These are phyloP conservation scores for Sebastes steindachneri DNA, from an alignment of 2,797 vertebrate genomes.

Conservation along the genomic window DNA sequence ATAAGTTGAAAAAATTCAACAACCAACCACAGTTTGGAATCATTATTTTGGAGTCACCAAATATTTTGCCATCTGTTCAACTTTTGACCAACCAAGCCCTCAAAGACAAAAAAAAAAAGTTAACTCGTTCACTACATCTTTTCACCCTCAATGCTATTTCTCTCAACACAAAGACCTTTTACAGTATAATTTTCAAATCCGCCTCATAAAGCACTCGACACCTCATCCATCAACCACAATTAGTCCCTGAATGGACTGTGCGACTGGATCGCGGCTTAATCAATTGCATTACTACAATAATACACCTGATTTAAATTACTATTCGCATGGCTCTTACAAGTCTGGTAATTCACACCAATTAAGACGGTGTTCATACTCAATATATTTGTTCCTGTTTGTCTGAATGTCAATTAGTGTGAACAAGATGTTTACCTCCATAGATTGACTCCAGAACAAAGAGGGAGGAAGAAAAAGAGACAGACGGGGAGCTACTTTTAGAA, in stretches of 20 bases:
- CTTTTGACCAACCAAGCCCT: not conserved
- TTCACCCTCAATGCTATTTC: not conserved
- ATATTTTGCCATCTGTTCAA: not conserved
- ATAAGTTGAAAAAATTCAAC: not conserved
- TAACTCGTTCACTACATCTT: not conserved
- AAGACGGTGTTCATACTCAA: constrained; percentile 41
- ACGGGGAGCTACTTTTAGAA: constrained; percentile 3
- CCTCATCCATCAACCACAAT: constrained; percentile 53
- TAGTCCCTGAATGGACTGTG: constrained; percentile 44
- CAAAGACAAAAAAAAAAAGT: not conserved
- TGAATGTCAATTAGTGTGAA: constrained; percentile 65
- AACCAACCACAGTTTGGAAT: not conserved
- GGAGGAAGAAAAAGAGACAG: not conserved
- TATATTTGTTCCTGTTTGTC: constrained; percentile 60
- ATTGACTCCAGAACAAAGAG: constrained; percentile 23
- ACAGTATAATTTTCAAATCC: constrained; percentile 22
- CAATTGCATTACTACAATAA: constrained; percentile 61
- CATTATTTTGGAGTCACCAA: not conserved
- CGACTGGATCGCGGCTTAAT: constrained; percentile 48
- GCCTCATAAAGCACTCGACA: constrained; percentile 34
- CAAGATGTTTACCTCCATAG: constrained; percentile 50
- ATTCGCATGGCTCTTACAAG: constrained; percentile 43
- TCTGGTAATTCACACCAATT: constrained; percentile 65
- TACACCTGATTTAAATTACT: constrained; percentile 59
- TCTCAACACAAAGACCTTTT: constrained; percentile 3